phyloP scores from a whole-genome alignment of 2,888 invertebrate genomes.

The Machimus rusticus region DNA sequence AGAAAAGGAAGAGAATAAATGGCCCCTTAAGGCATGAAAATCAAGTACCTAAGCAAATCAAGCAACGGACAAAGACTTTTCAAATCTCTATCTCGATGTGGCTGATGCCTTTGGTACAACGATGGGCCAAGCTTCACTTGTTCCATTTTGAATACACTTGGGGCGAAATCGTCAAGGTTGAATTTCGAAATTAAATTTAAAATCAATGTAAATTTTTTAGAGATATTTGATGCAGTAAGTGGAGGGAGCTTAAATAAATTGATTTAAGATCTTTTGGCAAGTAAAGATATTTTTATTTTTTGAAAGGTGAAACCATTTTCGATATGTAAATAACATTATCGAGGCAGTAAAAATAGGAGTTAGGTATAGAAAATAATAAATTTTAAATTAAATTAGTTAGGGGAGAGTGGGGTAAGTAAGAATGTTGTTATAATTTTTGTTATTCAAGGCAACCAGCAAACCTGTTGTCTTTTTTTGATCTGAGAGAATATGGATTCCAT shows the following conservation, averaged over 20 bases:
- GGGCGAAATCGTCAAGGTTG: not conserved
- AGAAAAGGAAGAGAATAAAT: not conserved
- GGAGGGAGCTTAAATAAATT: not conserved
- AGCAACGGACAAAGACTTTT: not conserved
- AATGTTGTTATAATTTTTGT: no score
- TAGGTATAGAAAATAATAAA: no score
- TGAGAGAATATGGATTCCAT: no score
- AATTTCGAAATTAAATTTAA: not conserved
- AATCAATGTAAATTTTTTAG: not conserved
- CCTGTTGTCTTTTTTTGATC: no score
- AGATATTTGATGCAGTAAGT: not conserved
- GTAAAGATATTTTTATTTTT: not conserved
- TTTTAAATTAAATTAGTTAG: no score
- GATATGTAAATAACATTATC: no score
- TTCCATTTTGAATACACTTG: not conserved
- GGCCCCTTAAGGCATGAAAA: not conserved
- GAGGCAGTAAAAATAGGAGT: no score
- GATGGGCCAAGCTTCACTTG: not conserved
- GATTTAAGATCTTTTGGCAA: not conserved
- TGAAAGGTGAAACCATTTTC: not conserved
- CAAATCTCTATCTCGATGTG: not conserved
- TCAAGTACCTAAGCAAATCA: not conserved
- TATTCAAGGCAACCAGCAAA: no score
- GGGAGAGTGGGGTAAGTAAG: no score
- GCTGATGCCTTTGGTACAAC: not conserved